Evolutionary conservation across 2,888 invertebrate genomes (phyloP), one percentile per base, ranked within the genome.

Genomic region (Megalurothrips usitatus): DNA sequence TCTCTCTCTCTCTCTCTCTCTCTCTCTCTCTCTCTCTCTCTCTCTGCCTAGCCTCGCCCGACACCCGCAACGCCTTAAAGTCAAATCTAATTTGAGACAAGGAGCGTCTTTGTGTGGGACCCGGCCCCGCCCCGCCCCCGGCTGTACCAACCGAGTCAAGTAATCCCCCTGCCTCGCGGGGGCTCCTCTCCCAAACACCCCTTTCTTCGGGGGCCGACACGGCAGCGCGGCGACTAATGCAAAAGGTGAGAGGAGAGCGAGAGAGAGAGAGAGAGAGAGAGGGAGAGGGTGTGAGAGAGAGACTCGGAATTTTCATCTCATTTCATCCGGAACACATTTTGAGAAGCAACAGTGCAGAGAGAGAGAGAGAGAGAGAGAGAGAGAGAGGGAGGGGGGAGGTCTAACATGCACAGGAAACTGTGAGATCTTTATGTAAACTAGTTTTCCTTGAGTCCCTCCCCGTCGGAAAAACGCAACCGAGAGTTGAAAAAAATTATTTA

Each of bases 21-120:
- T 17, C 52, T 17, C 49, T 9, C 49, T 17, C 52, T 17, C 14
- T 17, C 52, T 17, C 52, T 12, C 4, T 17, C 52, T 1, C 10
- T 49, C 10, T 11, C 10, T 9, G 10, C 49, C 14, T 14, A 17
- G 52, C 52, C 52, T 12, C 17, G 52, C 63, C 68, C 68, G 23
- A 12, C 68, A 11, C 8, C 68, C 23, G 68, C 26, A 75, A 26
- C 68, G 68, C 68, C 68, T 75, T 26, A 75, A 26, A 75, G 68
- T 75, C 68, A 75, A 75, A 75, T 26, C 68, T 75, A 75, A 75
- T 75, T 75, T 75, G 68, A 75, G 68, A 75, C 8, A 75, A 75
- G 68, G 68, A 75, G 68, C 68, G 23, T 75, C 68, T 23, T 75
- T 75, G 68, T 19, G 58, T 19, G 58, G 23, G 68, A 10, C 68